phyloP scores from a whole-genome alignment of 2,888 invertebrate genomes.

The Venustoraphidia nigricollis region DNA sequence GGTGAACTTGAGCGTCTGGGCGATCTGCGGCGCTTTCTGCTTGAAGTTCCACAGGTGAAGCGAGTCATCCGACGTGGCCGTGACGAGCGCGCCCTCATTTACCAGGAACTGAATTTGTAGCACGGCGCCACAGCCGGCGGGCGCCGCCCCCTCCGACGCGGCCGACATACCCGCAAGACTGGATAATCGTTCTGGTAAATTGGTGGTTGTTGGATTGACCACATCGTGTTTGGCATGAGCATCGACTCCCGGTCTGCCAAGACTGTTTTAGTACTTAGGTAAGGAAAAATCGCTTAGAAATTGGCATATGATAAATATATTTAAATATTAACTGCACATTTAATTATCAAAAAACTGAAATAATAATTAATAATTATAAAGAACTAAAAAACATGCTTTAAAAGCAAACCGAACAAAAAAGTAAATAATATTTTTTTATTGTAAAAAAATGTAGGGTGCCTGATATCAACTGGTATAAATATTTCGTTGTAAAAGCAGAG shows the following conservation, averaged over 20 bases:
- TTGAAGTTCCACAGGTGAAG: constrained; percentile 96
- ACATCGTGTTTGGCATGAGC: constrained; percentile 79
- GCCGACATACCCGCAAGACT: not conserved
- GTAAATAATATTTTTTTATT: too few species aligned
- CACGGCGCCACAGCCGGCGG: constrained; percentile 38
- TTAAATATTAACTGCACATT: not conserved
- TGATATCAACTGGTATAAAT: too few species aligned
- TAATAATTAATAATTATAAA: too few species aligned
- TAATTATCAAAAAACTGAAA: too few species aligned
- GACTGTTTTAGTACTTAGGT: constrained; percentile 37
- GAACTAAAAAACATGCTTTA: too few species aligned
- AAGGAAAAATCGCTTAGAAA: constrained; percentile 21
- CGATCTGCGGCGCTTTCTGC: constrained; percentile 85
- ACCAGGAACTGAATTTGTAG: constrained; percentile 85
- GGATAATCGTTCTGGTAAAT: not conserved
- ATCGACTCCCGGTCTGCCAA: constrained; percentile 95
- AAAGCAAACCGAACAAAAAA: too few species aligned
- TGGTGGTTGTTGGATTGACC: constrained; percentile 11
- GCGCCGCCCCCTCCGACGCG: constrained; percentile 20
- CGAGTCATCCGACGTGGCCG: constrained; percentile 90
- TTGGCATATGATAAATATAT: constrained; percentile 4
- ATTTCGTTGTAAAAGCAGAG: too few species aligned
- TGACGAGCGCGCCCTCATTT: constrained; percentile 94
- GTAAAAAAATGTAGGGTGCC: too few species aligned
- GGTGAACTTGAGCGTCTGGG: constrained; percentile 95